These are phyloP conservation scores for Saccostrea glomerata DNA, from an alignment of 1,140 invertebrate species.

Conservation along the genomic window DNA sequence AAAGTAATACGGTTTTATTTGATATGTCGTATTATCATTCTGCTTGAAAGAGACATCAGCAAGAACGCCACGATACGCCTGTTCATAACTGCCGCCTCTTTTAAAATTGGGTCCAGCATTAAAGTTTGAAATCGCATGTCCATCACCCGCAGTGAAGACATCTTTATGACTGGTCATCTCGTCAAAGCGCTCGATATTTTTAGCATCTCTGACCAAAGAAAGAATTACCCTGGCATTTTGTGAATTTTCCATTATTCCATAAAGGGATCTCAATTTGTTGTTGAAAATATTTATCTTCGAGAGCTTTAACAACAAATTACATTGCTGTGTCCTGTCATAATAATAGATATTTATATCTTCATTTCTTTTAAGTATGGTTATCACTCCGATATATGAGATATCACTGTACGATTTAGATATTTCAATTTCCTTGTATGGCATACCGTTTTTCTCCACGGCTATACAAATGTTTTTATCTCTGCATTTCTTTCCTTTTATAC, in stretches of 20 bases:
- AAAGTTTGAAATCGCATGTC: neutral
- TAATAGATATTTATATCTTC: neutral
- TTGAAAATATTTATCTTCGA: neutral
- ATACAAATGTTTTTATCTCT: neutral
- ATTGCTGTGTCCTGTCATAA: neutral
- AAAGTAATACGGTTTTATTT: neutral
- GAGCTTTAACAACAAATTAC: neutral
- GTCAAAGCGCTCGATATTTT: neutral
- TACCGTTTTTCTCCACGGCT: neutral
- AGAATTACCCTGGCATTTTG: neutral
- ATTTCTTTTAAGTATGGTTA: neutral
- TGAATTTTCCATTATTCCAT: neutral
- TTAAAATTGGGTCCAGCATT: neutral
- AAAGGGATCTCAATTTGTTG: neutral
- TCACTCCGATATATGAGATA: neutral
- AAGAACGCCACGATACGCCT: neutral
- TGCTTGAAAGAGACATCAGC: neutral
- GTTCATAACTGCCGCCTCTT: neutral
- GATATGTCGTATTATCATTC: neutral
- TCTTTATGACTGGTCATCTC: slow-evolving; percentile 1
- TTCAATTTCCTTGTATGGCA: neutral
- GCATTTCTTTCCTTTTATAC: neutral
- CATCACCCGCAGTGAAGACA: neutral
- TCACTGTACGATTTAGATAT: neutral
- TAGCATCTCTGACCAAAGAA: neutral